phyloP scores from a whole-genome alignment of 2,888 invertebrate species.

The Melieria omissa region DNA sequence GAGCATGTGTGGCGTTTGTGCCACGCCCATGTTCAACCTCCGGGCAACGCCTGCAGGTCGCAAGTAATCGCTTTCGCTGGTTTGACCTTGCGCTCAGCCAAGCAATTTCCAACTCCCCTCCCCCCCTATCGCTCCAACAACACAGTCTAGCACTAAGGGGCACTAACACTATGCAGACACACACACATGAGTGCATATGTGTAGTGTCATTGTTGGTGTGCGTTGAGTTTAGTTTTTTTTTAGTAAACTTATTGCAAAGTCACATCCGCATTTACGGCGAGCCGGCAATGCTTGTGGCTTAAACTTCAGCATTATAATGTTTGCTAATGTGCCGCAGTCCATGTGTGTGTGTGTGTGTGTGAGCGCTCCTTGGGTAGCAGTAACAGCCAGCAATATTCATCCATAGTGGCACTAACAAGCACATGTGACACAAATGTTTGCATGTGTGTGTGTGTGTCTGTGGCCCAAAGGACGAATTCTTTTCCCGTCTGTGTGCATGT shows the following conservation, averaged over 20 bases:
- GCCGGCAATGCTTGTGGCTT: conserved; percentile 10
- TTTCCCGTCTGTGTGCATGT: neutral
- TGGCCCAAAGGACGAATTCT: neutral
- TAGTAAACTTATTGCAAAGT: neutral
- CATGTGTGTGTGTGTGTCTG: conserved; percentile 7
- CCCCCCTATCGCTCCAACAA: no score
- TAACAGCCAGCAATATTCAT: no score
- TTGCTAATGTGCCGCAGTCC: neutral
- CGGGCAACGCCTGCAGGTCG: no score
- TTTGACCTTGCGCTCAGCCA: conserved; percentile 19
- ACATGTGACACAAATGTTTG: neutral
- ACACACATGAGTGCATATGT: neutral
- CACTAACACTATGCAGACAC: neutral
- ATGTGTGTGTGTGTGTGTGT: neutral
- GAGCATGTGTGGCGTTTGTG: no score
- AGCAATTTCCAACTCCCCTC: neutral
- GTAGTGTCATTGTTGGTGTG: no score
- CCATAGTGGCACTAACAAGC: no score
- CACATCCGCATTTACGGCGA: neutral
- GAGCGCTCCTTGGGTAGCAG: no score
- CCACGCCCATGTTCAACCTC: no score
- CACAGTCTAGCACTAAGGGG: neutral
- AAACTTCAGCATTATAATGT: conserved; percentile 10
- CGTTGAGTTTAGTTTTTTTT: no score
- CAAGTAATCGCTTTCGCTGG: neutral